Percentiles rank a stretch among this genome's conserved stretches.
phyloP scores from a whole-genome alignment of 2,797 vertebrate species.

The Melanotaenia pygmaea region DNA sequence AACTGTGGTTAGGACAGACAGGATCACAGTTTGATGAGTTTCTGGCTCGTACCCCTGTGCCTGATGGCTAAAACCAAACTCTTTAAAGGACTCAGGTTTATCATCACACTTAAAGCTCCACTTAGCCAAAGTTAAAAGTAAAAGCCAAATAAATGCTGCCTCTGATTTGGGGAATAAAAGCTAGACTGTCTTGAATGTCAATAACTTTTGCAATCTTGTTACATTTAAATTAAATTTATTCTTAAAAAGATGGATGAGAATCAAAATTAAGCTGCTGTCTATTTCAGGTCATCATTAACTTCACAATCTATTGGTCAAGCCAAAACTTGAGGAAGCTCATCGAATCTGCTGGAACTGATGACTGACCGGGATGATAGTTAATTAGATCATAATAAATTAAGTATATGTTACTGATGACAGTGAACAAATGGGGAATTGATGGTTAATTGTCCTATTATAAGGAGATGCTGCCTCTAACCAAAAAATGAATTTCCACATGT shows the following conservation, averaged over 20 bases:
- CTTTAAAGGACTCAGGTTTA: constrained; percentile 71
- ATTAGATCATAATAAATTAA: constrained; percentile 28
- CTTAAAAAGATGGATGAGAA: constrained; percentile 30
- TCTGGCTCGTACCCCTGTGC: constrained; percentile 54
- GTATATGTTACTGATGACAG: neutral
- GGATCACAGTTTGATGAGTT: constrained; percentile 65
- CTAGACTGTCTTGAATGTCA: constrained; percentile 37
- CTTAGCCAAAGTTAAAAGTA: constrained; percentile 65
- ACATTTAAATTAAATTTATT: constrained; percentile 22
- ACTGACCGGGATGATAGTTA: constrained; percentile 23
- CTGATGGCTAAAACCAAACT: constrained; percentile 61
- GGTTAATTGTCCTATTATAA: constrained; percentile 2
- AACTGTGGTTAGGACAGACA: constrained; percentile 72
- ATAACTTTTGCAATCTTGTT: constrained; percentile 28
- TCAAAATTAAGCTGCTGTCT: constrained; percentile 14
- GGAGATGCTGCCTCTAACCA: constrained; percentile 14
- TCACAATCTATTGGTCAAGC: neutral
- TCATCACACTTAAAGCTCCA: constrained; percentile 69
- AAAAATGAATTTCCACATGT: constrained; percentile 3
- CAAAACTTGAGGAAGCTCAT: constrained; percentile 6
- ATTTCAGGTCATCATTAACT: constrained; percentile 15
- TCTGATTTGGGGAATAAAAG: constrained; percentile 25
- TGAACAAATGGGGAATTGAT: constrained; percentile 3
- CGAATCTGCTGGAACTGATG: constrained; percentile 2
- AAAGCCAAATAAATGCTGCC: constrained; percentile 56